Conservation (phyloP, 92 coral and sea anemone genomes). For the Umimayanthus kanabou region DNA sequence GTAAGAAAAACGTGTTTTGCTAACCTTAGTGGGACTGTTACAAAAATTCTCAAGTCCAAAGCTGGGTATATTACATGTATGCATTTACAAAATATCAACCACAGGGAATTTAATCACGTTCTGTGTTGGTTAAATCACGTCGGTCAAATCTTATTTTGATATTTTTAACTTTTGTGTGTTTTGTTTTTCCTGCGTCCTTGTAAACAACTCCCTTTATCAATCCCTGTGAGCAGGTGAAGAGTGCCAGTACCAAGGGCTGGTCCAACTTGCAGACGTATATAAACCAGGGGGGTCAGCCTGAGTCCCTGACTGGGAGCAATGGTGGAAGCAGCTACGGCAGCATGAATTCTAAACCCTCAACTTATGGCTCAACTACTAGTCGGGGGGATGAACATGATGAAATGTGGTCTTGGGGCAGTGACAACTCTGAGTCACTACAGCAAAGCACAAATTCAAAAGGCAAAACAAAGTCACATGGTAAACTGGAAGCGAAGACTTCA, state of each 20-base stretch:
- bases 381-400: constrained; percentile 57
- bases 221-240: constrained; percentile 58
- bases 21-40: too few species aligned
- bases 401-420: constrained; percentile 82
- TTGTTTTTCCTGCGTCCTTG: background rate
- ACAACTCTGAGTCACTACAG: constrained; percentile 39
- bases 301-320: constrained; percentile 45
- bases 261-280: constrained; percentile 84
- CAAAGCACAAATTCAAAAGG: constrained; percentile 31
- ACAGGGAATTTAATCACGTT: too few species aligned
- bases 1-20: too few species aligned
- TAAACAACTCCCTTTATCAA: background rate
- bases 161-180: background rate
- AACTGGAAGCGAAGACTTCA: constrained; percentile 21
- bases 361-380: constrained; percentile 44
- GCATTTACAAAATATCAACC: too few species aligned
- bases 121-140: background rate
- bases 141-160: background rate
- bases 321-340: constrained; percentile 75
- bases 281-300: constrained; percentile 81
- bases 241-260: constrained; percentile 90
- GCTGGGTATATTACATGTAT: too few species aligned
- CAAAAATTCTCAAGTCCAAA: too few species aligned
- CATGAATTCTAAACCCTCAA: constrained; percentile 57
- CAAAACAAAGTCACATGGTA: constrained; percentile 11